Conservation (phyloP, 1,140 invertebrate genomes). For the Palaemon carinicauda region DNA sequence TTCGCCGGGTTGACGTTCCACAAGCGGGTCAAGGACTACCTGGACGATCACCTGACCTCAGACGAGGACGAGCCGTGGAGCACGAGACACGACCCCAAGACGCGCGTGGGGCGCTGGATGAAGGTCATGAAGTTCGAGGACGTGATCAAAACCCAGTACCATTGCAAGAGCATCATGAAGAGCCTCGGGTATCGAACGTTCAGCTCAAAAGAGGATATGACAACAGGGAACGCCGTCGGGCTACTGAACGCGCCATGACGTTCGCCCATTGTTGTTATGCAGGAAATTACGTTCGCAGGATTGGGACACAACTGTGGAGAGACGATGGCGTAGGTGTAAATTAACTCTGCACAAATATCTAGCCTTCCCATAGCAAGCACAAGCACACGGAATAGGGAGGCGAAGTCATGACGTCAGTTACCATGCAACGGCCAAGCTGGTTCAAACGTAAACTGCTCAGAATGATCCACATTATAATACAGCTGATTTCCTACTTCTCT, state of each 20-base stretch:
- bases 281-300: not conserved
- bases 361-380: no score
- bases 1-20: conserved; percentile 75
- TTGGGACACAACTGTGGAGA: not conserved
- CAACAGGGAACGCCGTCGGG: conserved; percentile 45
- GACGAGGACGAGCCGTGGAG: conserved; percentile 83
- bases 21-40: conserved; percentile 74
- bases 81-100: conserved; percentile 82
- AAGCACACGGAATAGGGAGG: no score
- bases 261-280: not conserved
- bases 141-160: conserved; percentile 72
- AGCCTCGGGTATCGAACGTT: conserved; percentile 77
- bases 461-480: no score
- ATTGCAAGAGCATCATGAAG: conserved; percentile 78
- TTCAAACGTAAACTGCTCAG: no score
- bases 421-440: no score
- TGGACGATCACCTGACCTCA: conserved; percentile 81
- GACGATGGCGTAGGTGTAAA: not conserved
- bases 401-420: no score
- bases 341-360: no score
- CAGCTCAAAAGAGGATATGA: conserved; percentile 39
- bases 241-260: conserved; percentile 43
- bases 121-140: conserved; percentile 72
- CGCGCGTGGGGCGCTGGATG: conserved; percentile 85
- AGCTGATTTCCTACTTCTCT: no score